phyloP scores from a whole-genome alignment of 2,797 vertebrate genomes.

The Rallus crepitans region DNA sequence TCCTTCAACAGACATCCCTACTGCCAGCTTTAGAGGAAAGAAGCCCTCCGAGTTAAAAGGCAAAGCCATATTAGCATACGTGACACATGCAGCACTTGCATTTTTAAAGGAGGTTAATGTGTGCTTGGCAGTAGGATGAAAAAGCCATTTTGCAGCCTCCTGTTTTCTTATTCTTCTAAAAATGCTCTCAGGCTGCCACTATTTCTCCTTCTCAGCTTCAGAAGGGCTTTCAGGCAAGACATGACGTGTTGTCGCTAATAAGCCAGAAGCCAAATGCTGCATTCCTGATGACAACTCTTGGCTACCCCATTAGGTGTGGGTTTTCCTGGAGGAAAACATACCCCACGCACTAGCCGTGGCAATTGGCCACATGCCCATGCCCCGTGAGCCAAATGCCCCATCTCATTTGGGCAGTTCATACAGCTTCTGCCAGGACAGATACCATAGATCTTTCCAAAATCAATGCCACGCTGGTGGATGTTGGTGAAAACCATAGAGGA shows the following conservation, averaged over 20 bases:
- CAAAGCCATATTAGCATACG: not conserved
- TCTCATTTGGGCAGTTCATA: not conserved
- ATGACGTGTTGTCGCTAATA: accelerated
- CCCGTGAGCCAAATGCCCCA: not conserved
- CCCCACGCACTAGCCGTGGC: not conserved
- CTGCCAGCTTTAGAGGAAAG: not conserved
- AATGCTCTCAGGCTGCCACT: not conserved
- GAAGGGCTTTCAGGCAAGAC: not conserved
- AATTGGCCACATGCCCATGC: accelerated
- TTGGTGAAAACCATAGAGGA: not conserved
- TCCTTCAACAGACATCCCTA: not conserved
- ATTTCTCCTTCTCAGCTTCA: not conserved
- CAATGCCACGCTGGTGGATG: accelerated
- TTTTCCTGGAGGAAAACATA: not conserved
- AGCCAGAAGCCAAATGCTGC: not conserved
- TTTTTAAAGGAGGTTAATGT: not conserved
- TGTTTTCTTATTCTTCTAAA: not conserved
- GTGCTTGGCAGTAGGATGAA: not conserved
- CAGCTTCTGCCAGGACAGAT: not conserved
- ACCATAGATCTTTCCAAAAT: not conserved
- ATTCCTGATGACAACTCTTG: not conserved
- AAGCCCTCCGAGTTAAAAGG: not conserved
- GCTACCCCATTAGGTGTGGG: not conserved
- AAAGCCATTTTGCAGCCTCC: not conserved
- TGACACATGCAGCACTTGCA: not conserved